Evolutionary conservation across 2,888 invertebrate genomes (phyloP).

Genomic region (Heterodera filipjevi): DNA sequence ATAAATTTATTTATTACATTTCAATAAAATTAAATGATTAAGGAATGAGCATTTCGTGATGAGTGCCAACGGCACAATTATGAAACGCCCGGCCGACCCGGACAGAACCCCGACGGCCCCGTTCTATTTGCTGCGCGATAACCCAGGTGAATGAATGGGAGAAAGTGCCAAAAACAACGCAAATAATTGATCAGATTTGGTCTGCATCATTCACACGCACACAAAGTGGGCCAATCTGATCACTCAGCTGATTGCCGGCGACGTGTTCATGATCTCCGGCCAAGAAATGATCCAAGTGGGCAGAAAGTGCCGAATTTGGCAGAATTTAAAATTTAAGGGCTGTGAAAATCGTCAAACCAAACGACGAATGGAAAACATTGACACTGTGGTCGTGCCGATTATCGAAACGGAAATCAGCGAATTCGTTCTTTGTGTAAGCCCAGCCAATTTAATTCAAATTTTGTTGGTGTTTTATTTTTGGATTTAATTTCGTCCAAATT

Average conservation of each 20-base stretch:
- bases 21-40: too few relatives aligned
- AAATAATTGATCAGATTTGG: too few relatives aligned
- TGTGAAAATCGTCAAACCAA: conserved; percentile 48
- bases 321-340: conserved; percentile 56
- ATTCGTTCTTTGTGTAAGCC: conserved; percentile 75
- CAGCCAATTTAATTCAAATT: too few relatives aligned
- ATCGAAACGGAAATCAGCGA: too few relatives aligned
- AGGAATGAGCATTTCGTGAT: conserved; percentile 16
- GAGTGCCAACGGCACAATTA: neutral
- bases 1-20: neutral
- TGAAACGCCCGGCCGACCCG: conserved; percentile 11
- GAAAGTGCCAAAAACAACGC: too few relatives aligned
- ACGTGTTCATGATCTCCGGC: conserved; percentile 84
- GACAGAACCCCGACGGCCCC: conserved; percentile 15
- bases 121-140: neutral
- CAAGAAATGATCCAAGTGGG: conserved; percentile 86
- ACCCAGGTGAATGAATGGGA: neutral
- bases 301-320: neutral
- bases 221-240: conserved; percentile 28
- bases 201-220: conserved; percentile 31
- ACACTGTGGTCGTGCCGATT: conserved; percentile 87
- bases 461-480: neutral
- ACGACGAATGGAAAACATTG: conserved; percentile 80
- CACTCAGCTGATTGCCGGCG: conserved; percentile 17
- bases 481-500: too few relatives aligned